These are phyloP conservation scores for Myopa testacea DNA, from an alignment of 2,888 invertebrate species.

Conservation along the genomic window DNA sequence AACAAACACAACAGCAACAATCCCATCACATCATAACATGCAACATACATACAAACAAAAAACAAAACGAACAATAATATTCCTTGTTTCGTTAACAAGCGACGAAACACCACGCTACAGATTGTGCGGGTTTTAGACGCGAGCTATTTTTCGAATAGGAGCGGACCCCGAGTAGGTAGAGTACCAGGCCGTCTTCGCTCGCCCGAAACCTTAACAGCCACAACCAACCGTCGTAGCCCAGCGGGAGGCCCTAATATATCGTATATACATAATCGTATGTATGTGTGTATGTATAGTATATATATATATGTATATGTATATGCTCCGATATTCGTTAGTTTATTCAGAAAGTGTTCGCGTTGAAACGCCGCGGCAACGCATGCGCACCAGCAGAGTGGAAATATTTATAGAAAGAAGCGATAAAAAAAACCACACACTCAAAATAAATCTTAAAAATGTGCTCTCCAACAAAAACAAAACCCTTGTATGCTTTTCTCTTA, in stretches of 20 bases:
- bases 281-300: too few species aligned
- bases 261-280: too few species aligned
- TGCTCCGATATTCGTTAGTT: neutral
- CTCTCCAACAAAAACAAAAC: too few species aligned
- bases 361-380: neutral
- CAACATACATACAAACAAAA: slow-evolving; percentile 8
- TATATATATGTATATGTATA: too few species aligned
- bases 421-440: neutral
- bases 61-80: neutral
- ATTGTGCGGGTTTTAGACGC: neutral
- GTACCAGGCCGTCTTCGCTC: neutral
- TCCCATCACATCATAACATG: slow-evolving; percentile 23
- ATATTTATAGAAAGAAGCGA: neutral
- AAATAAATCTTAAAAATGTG: too few species aligned
- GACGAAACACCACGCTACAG: neutral
- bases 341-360: too few species aligned
- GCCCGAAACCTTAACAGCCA: too few species aligned
- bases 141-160: neutral
- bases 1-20: slow-evolving; percentile 10
- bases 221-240: neutral
- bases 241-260: slow-evolving; percentile 15
- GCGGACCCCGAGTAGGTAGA: neutral
- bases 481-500: too few species aligned
- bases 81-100: neutral
- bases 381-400: neutral